Conservation (phyloP, 2,113 vertebrate species). For the Heliornis fulica region DNA sequence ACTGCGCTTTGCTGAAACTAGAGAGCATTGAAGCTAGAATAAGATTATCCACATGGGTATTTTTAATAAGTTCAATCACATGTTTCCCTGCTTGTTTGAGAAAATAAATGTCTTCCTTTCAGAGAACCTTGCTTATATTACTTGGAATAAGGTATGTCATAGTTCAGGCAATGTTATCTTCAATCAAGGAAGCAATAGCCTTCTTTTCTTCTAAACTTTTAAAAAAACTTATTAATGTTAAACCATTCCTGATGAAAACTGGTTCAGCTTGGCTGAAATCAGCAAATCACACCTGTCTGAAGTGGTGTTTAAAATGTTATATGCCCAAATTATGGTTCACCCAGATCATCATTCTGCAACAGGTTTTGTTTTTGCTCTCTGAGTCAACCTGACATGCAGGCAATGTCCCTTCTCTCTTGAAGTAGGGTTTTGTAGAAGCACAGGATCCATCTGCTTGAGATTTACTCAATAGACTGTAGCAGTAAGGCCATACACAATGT, state of each 20-base stretch:
- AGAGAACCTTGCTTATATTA: background rate
- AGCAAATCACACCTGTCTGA: background rate
- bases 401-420: background rate
- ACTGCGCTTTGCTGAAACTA: background rate
- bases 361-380: background rate
- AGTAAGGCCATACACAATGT: background rate
- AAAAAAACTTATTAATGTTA: background rate
- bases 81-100: background rate
- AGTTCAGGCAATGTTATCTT: background rate
- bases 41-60: background rate
- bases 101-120: conserved; percentile 29
- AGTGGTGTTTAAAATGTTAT: background rate
- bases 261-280: background rate
- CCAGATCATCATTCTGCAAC: background rate
- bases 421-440: background rate
- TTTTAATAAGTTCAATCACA: conserved; percentile 39
- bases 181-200: background rate
- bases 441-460: background rate
- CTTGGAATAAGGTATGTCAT: background rate
- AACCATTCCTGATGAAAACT: background rate
- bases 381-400: background rate
- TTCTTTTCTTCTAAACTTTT: background rate
- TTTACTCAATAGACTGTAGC: background rate
- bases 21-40: background rate
- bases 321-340: background rate